Evolutionary conservation across 1,140 invertebrate genomes (phyloP).

Genomic region (Hesperophylax magnus): DNA sequence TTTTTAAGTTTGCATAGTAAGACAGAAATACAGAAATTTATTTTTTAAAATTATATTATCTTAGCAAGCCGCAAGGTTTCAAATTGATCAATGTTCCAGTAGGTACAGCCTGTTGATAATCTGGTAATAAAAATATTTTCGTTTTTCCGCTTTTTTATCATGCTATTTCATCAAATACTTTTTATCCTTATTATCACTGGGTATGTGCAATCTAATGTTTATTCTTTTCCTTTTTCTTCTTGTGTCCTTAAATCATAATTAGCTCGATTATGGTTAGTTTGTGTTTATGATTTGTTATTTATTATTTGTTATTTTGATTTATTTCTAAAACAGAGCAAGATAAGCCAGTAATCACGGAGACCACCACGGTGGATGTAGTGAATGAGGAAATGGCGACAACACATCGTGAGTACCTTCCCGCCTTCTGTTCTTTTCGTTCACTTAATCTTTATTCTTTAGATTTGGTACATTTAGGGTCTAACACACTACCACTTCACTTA

Average conservation of each 20-base stretch:
- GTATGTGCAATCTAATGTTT: conserved; percentile 5
- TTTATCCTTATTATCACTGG: not conserved
- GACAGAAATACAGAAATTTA: too few relatives aligned
- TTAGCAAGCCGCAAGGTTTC: too few relatives aligned
- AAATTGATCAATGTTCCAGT: too few relatives aligned
- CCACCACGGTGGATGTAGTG: conserved; percentile 58
- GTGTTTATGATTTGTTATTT: conserved; percentile 51
- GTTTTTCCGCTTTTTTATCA: not conserved
- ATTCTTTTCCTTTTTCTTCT: conserved; percentile 1
- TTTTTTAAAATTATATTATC: too few relatives aligned
- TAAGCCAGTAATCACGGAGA: conserved; percentile 59
- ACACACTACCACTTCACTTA: conserved; percentile 32
- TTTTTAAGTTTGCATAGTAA: too few relatives aligned
- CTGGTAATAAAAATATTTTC: conserved; percentile 33
- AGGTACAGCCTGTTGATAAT: too few relatives aligned
- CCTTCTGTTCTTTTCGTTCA: conserved; percentile 34
- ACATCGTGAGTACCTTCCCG: conserved; percentile 58
- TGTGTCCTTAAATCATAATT: not conserved
- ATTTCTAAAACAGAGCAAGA: conserved; percentile 49
- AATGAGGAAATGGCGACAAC: conserved; percentile 56
- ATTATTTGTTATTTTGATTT: conserved; percentile 57
- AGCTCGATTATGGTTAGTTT: not conserved
- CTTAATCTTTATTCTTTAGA: conserved; percentile 23
- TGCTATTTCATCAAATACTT: not conserved
- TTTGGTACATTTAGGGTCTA: conserved; percentile 26